These are phyloP conservation scores for Paramormyrops hopkinsi DNA, from an alignment of 2,797 vertebrate genomes.

Conservation along the genomic window DNA sequence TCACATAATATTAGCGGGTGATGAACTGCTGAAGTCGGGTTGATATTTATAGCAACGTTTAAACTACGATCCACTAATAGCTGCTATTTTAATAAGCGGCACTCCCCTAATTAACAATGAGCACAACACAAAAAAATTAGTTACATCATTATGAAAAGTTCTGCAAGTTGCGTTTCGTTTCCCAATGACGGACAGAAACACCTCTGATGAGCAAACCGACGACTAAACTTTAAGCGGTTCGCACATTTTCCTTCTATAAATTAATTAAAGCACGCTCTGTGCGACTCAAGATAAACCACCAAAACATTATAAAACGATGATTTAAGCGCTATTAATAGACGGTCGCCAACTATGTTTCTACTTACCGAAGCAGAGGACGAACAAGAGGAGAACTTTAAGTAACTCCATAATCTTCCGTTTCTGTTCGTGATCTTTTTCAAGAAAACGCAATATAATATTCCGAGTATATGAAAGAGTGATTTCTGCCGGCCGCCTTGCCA, in stretches of 20 bases:
- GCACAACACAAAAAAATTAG: not conserved
- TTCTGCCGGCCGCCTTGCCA: not conserved
- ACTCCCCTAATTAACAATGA: not conserved
- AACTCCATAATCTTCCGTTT: constrained; percentile 32
- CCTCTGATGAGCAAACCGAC: not conserved
- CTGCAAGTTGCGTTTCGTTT: not conserved
- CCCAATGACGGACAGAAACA: not conserved
- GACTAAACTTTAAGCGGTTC: not conserved
- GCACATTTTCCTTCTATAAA: not conserved
- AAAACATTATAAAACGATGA: not conserved
- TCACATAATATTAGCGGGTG: not conserved
- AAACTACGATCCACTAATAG: not conserved
- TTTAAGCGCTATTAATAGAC: not conserved
- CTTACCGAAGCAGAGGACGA: constrained; percentile 33
- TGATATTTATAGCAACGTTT: not conserved
- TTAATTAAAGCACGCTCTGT: not conserved
- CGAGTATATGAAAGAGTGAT: not conserved
- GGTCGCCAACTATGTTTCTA: not conserved
- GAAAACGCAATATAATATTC: constrained; percentile 6
- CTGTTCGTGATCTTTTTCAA: not conserved
- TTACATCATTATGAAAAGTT: not conserved
- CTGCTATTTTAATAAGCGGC: not conserved
- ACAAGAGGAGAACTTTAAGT: constrained; percentile 21
- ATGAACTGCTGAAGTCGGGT: not conserved
- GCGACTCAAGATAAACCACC: not conserved